Base-by-base conservation (phyloP, 2,888 invertebrate species). In the Callyntrura sp. region DNA sequence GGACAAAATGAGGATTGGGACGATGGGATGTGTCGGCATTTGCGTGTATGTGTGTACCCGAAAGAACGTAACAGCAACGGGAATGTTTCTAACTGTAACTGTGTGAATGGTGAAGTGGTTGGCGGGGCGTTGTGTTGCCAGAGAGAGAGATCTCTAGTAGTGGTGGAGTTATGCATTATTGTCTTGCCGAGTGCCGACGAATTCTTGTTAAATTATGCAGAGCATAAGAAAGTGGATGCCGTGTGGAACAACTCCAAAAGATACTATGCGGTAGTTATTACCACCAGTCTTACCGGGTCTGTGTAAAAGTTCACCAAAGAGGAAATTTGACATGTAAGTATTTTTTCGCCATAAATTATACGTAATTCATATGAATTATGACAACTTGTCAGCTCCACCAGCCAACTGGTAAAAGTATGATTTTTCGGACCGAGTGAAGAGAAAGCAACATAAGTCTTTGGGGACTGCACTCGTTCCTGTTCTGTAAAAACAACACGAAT, bases 171-270 rank as follows among this genome's bases (percentile, higher is more conserved):
- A 35, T 35, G 20, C 43, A 11, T 17, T 14, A 65, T 55, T 51
- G 55, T 43, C 70, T 70, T 51, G 28, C n/a, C 51, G 68, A 48
- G 70, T 51, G 28, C n/a, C 51, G 68, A 48, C 70, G 8, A 28
- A 35, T 70, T 57, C 51, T 35, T 28, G 20, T 35, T 84, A 35
- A 84, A 70, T 84, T 84, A 70, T 68, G 68, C 70, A 70, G 51
- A 43, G 43, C 25, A 25, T 25, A 14, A 9, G 4, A 20, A 48
- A 11, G 70, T 45, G 17, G 70, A 45, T 25, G n/a, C 9, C n/a
- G 51, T 57, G 51, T 43, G 14, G 28, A 25, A 14, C 35, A 11
- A 35, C 35, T 35, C 35, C 35, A 35, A 35, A 84, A 8, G 83
- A 84, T n/a, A 84, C 20, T 57, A 35, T 12, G 9, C 23, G 28